Conservation (phyloP, 2,888 invertebrate genomes). For the Stenolophus ochropezus region DNA sequence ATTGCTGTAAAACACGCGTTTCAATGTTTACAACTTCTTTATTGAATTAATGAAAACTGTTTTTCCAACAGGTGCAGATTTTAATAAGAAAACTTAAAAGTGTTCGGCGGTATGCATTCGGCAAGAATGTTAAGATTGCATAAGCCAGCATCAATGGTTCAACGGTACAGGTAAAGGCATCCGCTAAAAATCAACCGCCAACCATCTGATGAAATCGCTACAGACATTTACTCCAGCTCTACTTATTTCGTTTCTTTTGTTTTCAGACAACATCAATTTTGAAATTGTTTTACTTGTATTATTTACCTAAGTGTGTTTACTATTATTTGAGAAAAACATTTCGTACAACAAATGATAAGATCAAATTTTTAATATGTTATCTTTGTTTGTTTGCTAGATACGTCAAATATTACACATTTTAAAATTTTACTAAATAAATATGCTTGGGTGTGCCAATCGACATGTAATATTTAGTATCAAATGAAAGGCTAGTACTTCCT, state of each 20-base stretch:
- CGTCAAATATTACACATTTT: neutral
- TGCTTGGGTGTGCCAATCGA: too few species aligned
- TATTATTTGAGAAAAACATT: neutral
- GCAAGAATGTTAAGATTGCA: slow-evolving; percentile 1
- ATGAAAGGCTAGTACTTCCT: neutral
- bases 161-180: slow-evolving; percentile 10
- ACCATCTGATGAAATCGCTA: slow-evolving; percentile 23
- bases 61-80: neutral
- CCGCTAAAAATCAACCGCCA: neutral
- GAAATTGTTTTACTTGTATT: neutral
- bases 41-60: neutral
- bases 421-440: too few species aligned
- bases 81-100: too few species aligned
- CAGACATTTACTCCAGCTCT: neutral
- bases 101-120: neutral
- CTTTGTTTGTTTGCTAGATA: neutral
- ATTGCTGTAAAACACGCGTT: neutral
- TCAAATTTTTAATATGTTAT: neutral
- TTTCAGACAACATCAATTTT: neutral
- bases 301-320: neutral
- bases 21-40: neutral
- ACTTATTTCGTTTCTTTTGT: neutral
- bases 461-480: neutral
- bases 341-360: neutral
- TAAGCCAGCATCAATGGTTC: neutral